Conservation (phyloP, 2,113 vertebrate species). For the human region DNA sequence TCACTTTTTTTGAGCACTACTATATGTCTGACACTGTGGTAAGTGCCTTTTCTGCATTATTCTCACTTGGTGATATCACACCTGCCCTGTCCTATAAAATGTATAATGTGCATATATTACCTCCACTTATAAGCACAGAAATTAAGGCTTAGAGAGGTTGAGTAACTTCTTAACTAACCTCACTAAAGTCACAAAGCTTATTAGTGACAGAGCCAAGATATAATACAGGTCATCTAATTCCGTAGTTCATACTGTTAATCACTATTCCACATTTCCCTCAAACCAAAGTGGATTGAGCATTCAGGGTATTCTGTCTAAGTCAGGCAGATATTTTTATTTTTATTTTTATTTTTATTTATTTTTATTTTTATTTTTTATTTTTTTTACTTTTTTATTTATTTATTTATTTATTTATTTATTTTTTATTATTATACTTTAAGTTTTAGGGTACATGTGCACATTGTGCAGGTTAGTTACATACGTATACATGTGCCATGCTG, state of each 20-base stretch:
- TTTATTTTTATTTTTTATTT: too few relatives aligned
- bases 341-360: too few relatives aligned
- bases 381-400: too few relatives aligned
- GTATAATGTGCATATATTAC: background rate
- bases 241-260: background rate
- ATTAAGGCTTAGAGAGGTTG: background rate
- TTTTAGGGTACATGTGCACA: too few relatives aligned
- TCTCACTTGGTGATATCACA: background rate
- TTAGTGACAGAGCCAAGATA: background rate
- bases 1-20: background rate
- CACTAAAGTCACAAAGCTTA: background rate
- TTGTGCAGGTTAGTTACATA: too few relatives aligned
- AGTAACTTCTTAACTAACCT: background rate
- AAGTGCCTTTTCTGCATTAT: too few relatives aligned
- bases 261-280: background rate
- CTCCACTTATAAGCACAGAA: background rate
- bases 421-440: too few relatives aligned
- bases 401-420: too few relatives aligned
- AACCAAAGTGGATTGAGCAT: background rate
- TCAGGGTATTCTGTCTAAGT: background rate
- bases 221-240: background rate
- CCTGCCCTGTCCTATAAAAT: background rate
- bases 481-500: too few relatives aligned
- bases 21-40: background rate
- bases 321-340: background rate